Evolutionary conservation across 2,113 vertebrate species (phyloP).

Genomic region (Carassius auratus): DNA sequence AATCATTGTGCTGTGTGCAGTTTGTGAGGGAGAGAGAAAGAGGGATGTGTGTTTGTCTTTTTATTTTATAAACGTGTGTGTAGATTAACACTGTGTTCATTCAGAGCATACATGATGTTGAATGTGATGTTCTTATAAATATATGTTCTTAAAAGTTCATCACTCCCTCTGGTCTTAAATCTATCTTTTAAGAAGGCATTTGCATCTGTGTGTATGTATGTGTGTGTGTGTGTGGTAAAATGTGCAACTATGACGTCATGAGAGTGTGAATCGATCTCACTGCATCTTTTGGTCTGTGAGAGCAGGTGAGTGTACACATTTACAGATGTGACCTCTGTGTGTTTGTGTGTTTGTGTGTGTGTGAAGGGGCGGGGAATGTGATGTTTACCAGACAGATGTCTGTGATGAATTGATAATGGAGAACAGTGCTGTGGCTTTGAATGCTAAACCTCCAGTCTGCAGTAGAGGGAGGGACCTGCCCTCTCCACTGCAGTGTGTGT

Average conservation of each 20-base stretch:
- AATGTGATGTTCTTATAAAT: not conserved
- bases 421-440: conserved; percentile 55
- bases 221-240: not conserved
- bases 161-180: not conserved
- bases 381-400: conserved; percentile 64
- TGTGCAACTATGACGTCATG: not conserved
- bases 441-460: conserved; percentile 59
- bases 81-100: not conserved
- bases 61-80: not conserved
- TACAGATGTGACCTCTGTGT: conserved; percentile 28
- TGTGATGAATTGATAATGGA: conserved; percentile 66
- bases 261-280: not conserved
- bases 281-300: conserved; percentile 9
- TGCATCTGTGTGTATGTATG: not conserved
- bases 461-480: conserved; percentile 57
- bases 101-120: not conserved
- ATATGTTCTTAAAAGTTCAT: not conserved
- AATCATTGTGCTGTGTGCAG: conserved; percentile 28
- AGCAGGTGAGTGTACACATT: conserved; percentile 11
- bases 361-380: conserved; percentile 40
- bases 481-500: conserved; percentile 59
- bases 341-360: conserved; percentile 21
- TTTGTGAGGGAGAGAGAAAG: not conserved
- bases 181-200: not conserved
- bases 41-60: not conserved